A percentile compares a stretch with the other conserved stretches of the same genome.
Conservation (phyloP, 2,113 vertebrate species). For the Bubalus kerabau region DNA sequence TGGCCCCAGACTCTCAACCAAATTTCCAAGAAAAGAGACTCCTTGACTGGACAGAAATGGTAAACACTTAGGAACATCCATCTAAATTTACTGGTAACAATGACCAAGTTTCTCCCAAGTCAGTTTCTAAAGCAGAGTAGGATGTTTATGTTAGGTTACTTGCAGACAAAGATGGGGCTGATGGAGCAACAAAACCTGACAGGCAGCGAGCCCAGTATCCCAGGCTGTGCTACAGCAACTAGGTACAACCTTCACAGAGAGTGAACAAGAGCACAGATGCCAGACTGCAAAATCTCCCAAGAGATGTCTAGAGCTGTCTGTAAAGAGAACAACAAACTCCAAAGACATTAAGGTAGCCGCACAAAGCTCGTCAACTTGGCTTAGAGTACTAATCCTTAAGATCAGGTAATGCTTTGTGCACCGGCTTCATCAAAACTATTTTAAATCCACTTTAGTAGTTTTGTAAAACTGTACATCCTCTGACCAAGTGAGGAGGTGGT, state of each 20-base stretch:
- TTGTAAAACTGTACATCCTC: not conserved
- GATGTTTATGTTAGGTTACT: not conserved
- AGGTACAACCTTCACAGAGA: not conserved
- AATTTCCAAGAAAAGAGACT: conserved; percentile 39
- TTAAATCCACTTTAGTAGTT: not conserved
- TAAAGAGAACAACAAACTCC: not conserved
- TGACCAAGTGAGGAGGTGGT: not conserved
- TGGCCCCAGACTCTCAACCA: conserved; percentile 32
- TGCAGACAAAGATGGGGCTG: not conserved
- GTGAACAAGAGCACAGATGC: not conserved
- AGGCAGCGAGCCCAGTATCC: not conserved
- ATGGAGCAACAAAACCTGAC: not conserved
- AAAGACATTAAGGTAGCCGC: conserved; percentile 8
- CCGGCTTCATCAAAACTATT: not conserved
- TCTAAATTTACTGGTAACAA: not conserved
- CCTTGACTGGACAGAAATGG: conserved; percentile 11
- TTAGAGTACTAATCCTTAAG: not conserved
- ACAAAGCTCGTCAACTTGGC: not conserved
- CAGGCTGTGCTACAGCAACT: not conserved
- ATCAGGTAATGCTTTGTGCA: not conserved
- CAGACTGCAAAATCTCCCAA: not conserved
- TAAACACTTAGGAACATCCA: not conserved
- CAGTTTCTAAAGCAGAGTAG: not conserved
- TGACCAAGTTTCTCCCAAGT: conserved; percentile 3
- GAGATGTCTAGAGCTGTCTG: not conserved